Evolutionary conservation across 2,113 vertebrate genomes (phyloP).

Genomic region (Aldabrachelys gigantea): DNA sequence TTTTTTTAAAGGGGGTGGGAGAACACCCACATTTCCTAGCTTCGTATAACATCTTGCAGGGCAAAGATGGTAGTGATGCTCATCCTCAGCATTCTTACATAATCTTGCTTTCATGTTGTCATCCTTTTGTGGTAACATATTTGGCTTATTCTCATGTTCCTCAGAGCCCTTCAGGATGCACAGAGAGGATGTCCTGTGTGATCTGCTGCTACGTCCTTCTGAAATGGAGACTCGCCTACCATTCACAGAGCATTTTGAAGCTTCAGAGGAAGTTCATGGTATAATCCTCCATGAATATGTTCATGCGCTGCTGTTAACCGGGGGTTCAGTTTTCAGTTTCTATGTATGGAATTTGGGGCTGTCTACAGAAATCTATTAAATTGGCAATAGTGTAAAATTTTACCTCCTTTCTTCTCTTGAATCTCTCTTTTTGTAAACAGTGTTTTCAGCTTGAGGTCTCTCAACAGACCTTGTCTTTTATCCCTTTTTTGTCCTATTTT

Average conservation of each 20-base stretch:
- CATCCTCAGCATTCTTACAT: background rate
- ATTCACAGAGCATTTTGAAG: slow-evolving; percentile 25
- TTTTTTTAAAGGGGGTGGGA: background rate
- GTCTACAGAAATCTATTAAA: rapidly evolving
- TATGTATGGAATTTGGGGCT: background rate
- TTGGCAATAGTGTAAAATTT: rapidly evolving
- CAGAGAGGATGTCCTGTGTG: slow-evolving; percentile 54
- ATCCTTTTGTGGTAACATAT: background rate
- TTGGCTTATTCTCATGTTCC: background rate
- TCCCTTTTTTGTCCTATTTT: background rate
- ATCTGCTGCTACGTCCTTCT: slow-evolving; percentile 55
- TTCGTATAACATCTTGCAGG: background rate
- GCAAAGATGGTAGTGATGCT: rapidly evolving
- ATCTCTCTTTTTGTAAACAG: background rate
- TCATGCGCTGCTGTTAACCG: background rate
- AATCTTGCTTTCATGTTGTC: rapidly evolving
- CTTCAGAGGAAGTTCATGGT: slow-evolving; percentile 55
- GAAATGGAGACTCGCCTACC: slow-evolving; percentile 28
- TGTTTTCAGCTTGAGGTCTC: background rate
- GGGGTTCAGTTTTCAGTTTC: rapidly evolving
- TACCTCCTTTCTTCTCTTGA: rapidly evolving
- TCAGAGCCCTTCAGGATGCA: slow-evolving; percentile 71
- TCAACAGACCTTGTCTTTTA: background rate
- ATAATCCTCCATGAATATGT: background rate
- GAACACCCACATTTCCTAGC: rapidly evolving